Base-by-base conservation (phyloP, 2,113 vertebrate genomes). In the Tetraodon nigroviridis region DNA sequence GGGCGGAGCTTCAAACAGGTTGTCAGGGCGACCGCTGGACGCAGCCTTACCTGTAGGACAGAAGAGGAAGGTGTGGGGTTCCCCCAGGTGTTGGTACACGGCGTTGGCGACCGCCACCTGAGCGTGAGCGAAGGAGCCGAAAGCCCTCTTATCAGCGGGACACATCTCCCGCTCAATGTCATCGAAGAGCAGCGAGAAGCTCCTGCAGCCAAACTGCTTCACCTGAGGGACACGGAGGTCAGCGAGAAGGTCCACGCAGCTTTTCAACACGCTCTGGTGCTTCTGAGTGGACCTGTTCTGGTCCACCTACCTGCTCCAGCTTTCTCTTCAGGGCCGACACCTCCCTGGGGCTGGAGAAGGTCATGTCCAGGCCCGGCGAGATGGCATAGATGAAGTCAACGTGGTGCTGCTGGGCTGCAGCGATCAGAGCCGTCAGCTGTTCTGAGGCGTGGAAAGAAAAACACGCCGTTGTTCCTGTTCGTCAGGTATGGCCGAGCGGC, bases 151-250 rank as follows among this genome's bases (percentile, higher is more conserved):
- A 84, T 99, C 97, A 60, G 95, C 94, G 8, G 92, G 86, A 88
- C 97, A 99, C 95, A 99, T 98, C 64, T 99, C 95, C 53, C 92
- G 86, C 85, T 98, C 95, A 0, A 99, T 99, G 86, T 99, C 97
- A 71, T 99, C 97, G 69, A 98, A 99, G 16, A 99, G 91, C 57
- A 99, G 81, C 6, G 97, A 96, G 90, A 99, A 99, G 57, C 94
- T 96, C 53, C 90, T 92, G 87, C 97, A 99, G 44, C 97, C 96
- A 72, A 99, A 95, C 51, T 89, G 90, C 67, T 88, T 91, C 77
- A 99, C 95, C 97, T 98, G 84, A n/a, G 44, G 48, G 0, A 37
- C 3, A 46, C 16, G 21, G 4, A 50, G 32, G 29, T 46, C 21
- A 37, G 37, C 3, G 67, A 55, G 57, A 40, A 7, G n/a, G 3